phyloP scores from a whole-genome alignment of 2,797 vertebrate species.

The Schizopygopsis malacanthus region DNA sequence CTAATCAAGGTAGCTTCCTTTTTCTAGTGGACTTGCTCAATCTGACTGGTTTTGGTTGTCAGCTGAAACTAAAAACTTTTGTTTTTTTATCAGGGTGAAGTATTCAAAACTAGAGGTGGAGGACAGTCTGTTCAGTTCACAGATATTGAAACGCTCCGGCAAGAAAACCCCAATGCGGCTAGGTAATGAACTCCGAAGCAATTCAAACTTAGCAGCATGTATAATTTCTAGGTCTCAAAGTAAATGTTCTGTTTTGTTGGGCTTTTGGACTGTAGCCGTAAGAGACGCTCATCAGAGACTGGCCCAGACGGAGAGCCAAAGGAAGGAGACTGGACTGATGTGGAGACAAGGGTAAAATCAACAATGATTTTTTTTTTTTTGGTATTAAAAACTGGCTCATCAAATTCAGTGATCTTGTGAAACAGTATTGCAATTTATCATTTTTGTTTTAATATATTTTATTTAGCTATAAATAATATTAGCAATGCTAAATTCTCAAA shows the following conservation, averaged over 20 bases:
- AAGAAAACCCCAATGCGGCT: conserved; percentile 81
- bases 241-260: conserved; percentile 14
- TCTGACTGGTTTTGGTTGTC: background rate
- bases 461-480: too few species aligned
- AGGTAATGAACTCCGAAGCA: conserved; percentile 64
- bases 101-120: conserved; percentile 91
- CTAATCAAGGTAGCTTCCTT: conserved; percentile 87
- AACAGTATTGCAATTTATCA: background rate
- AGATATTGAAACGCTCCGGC: conserved; percentile 91
- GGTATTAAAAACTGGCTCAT: background rate
- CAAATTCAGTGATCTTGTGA: background rate
- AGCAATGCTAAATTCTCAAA: background rate
- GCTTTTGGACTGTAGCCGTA: conserved; percentile 66
- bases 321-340: conserved; percentile 89
- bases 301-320: conserved; percentile 61
- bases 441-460: too few species aligned
- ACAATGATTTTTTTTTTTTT: background rate
- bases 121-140: conserved; percentile 96
- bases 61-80: background rate
- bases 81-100: conserved; percentile 83
- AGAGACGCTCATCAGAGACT: conserved; percentile 78
- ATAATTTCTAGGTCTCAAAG: background rate
- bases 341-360: conserved; percentile 89
- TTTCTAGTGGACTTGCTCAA: background rate
- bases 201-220: background rate